phyloP scores from a whole-genome alignment of 2,888 invertebrate species.

The Calliscelio sp. region DNA sequence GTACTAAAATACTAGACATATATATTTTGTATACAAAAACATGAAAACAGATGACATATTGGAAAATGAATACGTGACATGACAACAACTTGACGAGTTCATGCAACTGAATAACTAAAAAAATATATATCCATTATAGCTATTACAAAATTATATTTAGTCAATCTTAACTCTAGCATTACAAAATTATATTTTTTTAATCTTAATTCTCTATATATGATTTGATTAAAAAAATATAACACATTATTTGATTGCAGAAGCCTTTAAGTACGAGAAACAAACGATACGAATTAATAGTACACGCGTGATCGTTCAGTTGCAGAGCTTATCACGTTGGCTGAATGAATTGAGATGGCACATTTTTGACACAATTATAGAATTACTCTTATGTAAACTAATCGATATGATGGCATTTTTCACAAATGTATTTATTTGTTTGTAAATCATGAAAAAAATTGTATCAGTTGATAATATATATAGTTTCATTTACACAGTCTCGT shows the following conservation, averaged over 20 bases:
- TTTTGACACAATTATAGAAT: conserved; percentile 35
- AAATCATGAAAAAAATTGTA: no score
- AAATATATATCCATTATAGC: conserved; percentile 24
- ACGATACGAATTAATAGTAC: conserved; percentile 1
- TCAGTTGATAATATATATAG: conserved; percentile 23
- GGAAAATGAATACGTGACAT: conserved; percentile 30
- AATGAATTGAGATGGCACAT: conserved; percentile 52
- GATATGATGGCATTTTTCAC: conserved; percentile 50
- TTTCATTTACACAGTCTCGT: conserved; percentile 86
- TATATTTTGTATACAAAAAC: conserved; percentile 42
- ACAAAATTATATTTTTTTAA: conserved; percentile 34
- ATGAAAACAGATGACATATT: conserved; percentile 47
- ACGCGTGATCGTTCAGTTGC: conserved; percentile 38
- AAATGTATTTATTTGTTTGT: conserved; percentile 46
- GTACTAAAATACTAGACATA: conserved; percentile 18
- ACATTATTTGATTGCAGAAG: conserved; percentile 26
- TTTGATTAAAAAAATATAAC: conserved; percentile 39
- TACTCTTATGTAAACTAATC: conserved; percentile 47
- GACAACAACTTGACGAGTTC: conserved; percentile 38
- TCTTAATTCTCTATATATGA: conserved; percentile 30
- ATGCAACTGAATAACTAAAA: conserved; percentile 51
- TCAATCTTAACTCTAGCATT: conserved; percentile 3
- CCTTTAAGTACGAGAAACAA: conserved; percentile 42
- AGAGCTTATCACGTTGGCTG: conserved; percentile 29
- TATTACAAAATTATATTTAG: conserved; percentile 34